Evolutionary conservation across 2,113 vertebrate genomes (phyloP).

Genomic region (Ageneiosus marmoratus): DNA sequence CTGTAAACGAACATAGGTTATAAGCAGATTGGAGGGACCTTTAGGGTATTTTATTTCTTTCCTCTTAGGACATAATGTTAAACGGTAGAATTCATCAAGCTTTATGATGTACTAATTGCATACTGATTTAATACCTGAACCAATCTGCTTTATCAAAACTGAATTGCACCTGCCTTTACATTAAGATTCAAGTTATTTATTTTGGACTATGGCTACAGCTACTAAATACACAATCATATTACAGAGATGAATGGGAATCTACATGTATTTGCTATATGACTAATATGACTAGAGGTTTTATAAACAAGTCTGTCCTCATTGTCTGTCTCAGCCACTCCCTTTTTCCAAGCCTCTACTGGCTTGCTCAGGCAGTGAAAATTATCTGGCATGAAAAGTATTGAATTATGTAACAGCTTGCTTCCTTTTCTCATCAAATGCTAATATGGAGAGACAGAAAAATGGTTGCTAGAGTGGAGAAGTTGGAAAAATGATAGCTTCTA

Average conservation of each 20-base stretch:
- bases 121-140: not conserved
- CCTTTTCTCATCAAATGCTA: constrained; percentile 52
- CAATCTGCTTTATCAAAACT: not conserved
- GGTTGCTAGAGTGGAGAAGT: constrained; percentile 62
- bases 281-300: not conserved
- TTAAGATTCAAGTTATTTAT: not conserved
- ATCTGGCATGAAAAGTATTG: constrained; percentile 33
- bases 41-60: constrained; percentile 25
- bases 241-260: not conserved
- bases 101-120: not conserved
- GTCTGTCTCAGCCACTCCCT: not conserved
- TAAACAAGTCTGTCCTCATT: not conserved
- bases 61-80: not conserved
- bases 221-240: not conserved
- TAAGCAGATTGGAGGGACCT: constrained; percentile 34
- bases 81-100: constrained; percentile 1
- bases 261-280: not conserved
- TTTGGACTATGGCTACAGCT: not conserved
- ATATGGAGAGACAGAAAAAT: constrained; percentile 64
- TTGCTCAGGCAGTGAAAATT: constrained; percentile 1
- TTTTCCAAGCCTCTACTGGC: not conserved
- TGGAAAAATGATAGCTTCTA: constrained; percentile 71
- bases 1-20: constrained; percentile 43
- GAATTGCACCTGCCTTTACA: constrained; percentile 4
- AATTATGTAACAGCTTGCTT: constrained; percentile 61